These are phyloP conservation scores for Mesembrinibis cayennensis DNA, from an alignment of 2,113 vertebrate species.

Conservation along the genomic window DNA sequence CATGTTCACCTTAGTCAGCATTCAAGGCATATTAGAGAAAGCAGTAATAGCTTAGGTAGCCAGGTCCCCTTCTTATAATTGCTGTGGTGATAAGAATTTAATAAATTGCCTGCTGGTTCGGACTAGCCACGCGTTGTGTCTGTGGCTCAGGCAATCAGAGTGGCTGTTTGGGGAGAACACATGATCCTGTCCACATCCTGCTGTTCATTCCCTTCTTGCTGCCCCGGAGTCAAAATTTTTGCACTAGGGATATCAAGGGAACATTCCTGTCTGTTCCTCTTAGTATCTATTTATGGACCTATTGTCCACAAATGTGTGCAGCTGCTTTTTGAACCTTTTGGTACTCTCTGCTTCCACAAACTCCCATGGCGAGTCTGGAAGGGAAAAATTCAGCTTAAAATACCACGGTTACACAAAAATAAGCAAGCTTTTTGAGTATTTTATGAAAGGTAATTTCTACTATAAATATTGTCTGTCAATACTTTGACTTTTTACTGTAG, in stretches of 20 bases:
- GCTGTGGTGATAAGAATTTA: not conserved
- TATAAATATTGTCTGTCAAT: not conserved
- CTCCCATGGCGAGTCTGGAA: not conserved
- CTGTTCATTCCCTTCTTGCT: not conserved
- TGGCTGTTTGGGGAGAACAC: not conserved
- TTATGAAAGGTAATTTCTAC: not conserved
- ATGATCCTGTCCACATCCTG: not conserved
- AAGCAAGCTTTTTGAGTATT: not conserved
- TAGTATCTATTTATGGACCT: not conserved
- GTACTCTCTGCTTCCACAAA: not conserved
- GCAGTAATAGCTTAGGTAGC: not conserved
- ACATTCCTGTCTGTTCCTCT: not conserved
- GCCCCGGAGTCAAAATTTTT: not conserved
- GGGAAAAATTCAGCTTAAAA: not conserved
- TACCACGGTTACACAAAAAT: not conserved
- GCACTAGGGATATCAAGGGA: not conserved
- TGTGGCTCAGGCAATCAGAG: not conserved
- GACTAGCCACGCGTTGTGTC: accelerated
- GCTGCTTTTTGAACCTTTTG: not conserved
- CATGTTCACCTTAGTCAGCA: not conserved
- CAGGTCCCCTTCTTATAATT: not conserved
- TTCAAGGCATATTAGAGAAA: not conserved
- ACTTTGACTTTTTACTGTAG: not conserved
- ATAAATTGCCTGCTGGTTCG: not conserved
- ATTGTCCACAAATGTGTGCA: not conserved